A percentile compares a stretch with the other conserved stretches of the same genome.
These are phyloP conservation scores for Plodia interpunctella DNA, from an alignment of 1,140 invertebrate genomes.

Conservation along the genomic window DNA sequence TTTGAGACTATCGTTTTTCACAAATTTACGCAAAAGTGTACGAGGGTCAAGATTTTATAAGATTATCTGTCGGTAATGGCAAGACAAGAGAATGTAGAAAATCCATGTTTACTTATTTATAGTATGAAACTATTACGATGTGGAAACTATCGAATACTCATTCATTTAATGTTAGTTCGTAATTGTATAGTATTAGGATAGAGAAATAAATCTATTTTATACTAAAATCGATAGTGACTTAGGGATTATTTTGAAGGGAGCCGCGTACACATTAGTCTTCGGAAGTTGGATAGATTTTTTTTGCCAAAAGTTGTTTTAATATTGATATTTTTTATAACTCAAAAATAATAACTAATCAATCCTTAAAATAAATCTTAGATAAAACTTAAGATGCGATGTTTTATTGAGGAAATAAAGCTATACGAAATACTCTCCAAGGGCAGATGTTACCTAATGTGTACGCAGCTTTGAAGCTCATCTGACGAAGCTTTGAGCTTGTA, in stretches of 20 bases:
- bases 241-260: slow-evolving; percentile 21
- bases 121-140: slow-evolving; percentile 14
- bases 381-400: no score
- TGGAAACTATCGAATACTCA: slow-evolving; percentile 33
- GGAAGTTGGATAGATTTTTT: no score
- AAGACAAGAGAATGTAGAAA: not conserved
- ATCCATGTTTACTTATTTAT: not conserved
- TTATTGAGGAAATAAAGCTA: no score
- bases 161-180: slow-evolving; percentile 20
- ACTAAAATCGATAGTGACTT: slow-evolving; percentile 48
- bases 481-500: slow-evolving; percentile 51
- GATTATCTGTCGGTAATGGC: not conserved
- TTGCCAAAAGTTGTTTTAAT: no score
- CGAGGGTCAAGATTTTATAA: not conserved
- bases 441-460: no score
- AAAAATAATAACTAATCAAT: no score
- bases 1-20: no score
- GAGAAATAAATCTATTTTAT: slow-evolving; percentile 73
- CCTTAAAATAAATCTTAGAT: no score
- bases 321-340: no score
- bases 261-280: not conserved
- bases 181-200: slow-evolving; percentile 52
- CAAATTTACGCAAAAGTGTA: no score
- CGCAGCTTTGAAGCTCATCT: slow-evolving; percentile 35
- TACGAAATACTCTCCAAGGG: no score